Evolutionary conservation across 1,140 invertebrate genomes (phyloP).

Genomic region (Tribolium castaneum): DNA sequence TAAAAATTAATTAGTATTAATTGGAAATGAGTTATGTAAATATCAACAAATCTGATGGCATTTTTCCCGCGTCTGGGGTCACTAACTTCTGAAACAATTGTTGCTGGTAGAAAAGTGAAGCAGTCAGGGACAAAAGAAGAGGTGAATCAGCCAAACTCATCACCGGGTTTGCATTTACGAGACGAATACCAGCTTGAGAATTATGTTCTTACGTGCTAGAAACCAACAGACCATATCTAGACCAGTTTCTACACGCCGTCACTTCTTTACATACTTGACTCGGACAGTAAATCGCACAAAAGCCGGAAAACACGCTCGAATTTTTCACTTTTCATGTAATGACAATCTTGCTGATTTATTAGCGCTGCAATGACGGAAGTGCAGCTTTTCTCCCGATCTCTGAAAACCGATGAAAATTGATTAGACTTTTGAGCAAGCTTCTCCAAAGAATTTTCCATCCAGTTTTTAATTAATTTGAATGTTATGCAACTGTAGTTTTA

Average conservation of each 20-base stretch:
- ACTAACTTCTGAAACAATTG: constrained; percentile 19
- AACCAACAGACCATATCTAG: constrained; percentile 29
- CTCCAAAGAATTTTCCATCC: no score
- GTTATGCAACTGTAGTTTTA: not conserved
- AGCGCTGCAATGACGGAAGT: not conserved
- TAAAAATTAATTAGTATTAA: constrained; percentile 14
- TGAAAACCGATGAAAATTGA: not conserved
- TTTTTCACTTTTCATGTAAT: not conserved
- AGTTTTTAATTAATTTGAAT: not conserved
- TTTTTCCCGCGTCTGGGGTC: constrained; percentile 9
- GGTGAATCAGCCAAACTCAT: constrained; percentile 1
- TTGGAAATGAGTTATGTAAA: not conserved
- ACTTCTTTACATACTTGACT: constrained; percentile 18
- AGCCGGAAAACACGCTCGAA: not conserved
- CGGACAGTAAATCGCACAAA: constrained; percentile 5
- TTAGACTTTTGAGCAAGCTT: not conserved
- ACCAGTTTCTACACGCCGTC: constrained; percentile 13
- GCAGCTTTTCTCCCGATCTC: not conserved
- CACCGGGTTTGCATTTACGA: not conserved
- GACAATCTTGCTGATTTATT: not conserved
- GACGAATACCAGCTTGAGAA: not conserved
- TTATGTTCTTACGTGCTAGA: constrained; percentile 25
- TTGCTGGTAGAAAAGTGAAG: constrained; percentile 3
- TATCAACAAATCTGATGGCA: not conserved
- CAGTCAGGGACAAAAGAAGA: constrained; percentile 12